Evolutionary conservation across 2,797 vertebrate genomes (phyloP), one percentile per base, ranked within the genome.

Genomic region (Paramormyrops hopkinsi): DNA sequence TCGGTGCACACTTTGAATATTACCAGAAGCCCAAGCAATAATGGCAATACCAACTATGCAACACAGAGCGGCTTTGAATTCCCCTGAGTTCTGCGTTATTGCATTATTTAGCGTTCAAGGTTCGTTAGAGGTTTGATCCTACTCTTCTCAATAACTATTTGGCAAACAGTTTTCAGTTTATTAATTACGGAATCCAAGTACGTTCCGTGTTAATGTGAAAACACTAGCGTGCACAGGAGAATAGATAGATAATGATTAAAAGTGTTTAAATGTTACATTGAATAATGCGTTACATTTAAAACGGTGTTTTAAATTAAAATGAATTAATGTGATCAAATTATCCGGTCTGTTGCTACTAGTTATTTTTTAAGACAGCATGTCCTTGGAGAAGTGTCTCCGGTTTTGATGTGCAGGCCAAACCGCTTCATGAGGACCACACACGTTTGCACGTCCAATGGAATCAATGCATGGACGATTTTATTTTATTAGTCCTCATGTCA

Each of bases 1-100:
- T 59, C 9, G 8, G 29, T 37, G 29, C 17, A 33, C 53, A n/a
- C 7, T 41, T 56, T 37, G 14, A 37, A 59, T n/a, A 56, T 41
- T 37, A 59, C 3, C 79, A 54, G 41, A 41, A 85, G 22, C 46
- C 82, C 22, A 51, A 90, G 89, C 89, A 90, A 90, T 90, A 90
- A 88, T 53, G 41, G 76, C 4, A 90, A 90, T 53, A 84, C 25
- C 29, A 85, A 73, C 89, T 90, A 88, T 90, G 89, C 89, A 90
- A 88, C 79, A 88, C 19, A 4, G 62, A 44, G 44, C n/a, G 48
- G n/a, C 62, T 37, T 44, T 41, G 22, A 53, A 54, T 85, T 51
- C 46, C 25, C 44, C 46, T 29, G 22, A 85, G 2, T 85, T 51
- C 82, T 85, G 44, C 82, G 11, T 48, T 85, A 51, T 22, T 22